Evolutionary conservation across 53 echinoderm and acorn worm species (phyloP).

Genomic region (Echinarachnius parma): DNA sequence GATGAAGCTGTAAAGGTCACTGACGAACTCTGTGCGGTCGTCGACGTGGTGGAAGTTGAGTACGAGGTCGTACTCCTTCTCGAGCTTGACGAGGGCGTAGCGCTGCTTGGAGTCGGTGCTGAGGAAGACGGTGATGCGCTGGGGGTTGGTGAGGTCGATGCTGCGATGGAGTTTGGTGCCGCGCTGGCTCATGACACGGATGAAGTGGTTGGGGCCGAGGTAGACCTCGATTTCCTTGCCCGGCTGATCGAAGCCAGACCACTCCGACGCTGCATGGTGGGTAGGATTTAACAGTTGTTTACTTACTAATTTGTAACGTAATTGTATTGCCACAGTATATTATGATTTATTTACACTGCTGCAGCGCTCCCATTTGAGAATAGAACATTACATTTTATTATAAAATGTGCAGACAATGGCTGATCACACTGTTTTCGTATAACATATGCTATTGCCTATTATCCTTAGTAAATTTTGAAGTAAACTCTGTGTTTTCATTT

Average conservation of each 20-base stretch:
- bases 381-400: too few species aligned
- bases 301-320: too few species aligned
- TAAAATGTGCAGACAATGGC: too few species aligned
- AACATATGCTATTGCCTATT: too few species aligned
- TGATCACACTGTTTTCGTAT: too few species aligned
- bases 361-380: too few species aligned
- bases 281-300: too few species aligned
- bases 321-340: too few species aligned
- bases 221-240: constrained; percentile 32
- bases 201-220: constrained; percentile 15
- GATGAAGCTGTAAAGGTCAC: constrained; percentile 42
- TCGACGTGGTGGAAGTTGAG: constrained; percentile 53
- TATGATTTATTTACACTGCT: too few species aligned
- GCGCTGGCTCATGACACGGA: constrained; percentile 14
- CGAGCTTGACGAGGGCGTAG: constrained; percentile 49
- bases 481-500: too few species aligned
- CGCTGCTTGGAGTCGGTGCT: constrained; percentile 40
- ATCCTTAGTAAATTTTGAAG: too few species aligned
- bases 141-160: constrained; percentile 41
- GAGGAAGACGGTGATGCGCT: constrained; percentile 48
- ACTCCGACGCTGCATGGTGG: constrained; percentile 40
- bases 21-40: constrained; percentile 38
- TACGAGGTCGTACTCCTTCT: constrained; percentile 57
- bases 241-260: constrained; percentile 44
- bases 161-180: constrained; percentile 34